These are phyloP conservation scores for Spermophilus dauricus DNA, from an alignment of 2,113 vertebrate species.

Conservation along the genomic window DNA sequence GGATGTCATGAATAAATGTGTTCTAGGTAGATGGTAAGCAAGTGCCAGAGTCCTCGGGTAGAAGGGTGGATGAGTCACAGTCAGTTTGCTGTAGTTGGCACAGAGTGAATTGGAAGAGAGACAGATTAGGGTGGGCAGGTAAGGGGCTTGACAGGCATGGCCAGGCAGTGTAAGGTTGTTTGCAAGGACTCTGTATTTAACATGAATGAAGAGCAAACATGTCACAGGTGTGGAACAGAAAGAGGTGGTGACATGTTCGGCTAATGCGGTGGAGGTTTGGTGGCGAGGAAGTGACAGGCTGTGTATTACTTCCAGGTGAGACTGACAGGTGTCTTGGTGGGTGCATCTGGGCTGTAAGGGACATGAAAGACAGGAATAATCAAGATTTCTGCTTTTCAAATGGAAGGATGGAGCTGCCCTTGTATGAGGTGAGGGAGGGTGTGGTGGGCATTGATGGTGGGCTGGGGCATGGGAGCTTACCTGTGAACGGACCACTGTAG, in stretches of 20 bases:
- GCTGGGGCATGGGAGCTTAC: too few relatives aligned
- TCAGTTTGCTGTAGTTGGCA: neutral
- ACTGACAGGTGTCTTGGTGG: neutral
- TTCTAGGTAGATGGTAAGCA: neutral
- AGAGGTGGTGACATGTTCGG: neutral
- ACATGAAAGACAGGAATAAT: too few relatives aligned
- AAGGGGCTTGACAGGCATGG: neutral
- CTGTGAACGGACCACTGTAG: too few relatives aligned
- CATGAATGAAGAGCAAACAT: neutral
- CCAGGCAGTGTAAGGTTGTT: neutral
- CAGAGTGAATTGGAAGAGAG: neutral
- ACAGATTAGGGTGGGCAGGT: neutral
- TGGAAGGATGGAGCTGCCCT: too few relatives aligned
- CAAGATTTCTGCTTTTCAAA: too few relatives aligned
- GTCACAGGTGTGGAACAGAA: neutral
- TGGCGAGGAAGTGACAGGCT: too few relatives aligned
- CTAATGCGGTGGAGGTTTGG: too few relatives aligned
- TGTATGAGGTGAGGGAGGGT: too few relatives aligned
- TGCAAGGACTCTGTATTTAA: neutral
- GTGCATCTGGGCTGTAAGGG: neutral
- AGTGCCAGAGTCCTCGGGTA: neutral
- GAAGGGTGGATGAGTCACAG: too few relatives aligned
- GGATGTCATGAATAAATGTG: neutral
- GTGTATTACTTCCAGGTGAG: neutral
- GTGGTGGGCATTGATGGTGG: neutral